Base-by-base conservation (phyloP, 2,797 vertebrate genomes). In the Enteromius afrohamiltoni region DNA sequence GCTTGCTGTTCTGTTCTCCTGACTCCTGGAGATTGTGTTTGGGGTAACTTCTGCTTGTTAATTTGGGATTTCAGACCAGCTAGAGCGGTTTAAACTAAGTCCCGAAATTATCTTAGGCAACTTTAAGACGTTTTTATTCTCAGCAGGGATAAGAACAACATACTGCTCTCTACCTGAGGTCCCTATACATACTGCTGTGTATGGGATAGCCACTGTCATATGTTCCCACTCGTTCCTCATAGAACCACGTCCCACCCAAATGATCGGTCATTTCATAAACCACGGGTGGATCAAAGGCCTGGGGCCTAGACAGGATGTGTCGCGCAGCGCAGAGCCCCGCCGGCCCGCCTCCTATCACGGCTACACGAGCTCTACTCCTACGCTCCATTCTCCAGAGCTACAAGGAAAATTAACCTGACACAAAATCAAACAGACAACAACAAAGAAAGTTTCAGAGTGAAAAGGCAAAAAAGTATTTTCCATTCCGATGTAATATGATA, bases 191-290 rank as follows among this genome's bases (percentile, higher is more conserved):
- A 92, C 95, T 96, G 92, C 95, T 95, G 80, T 91, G 93, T 7
- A 93, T 23, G 0, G 88, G 89, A 0, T 45, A 73, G 0, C 89
- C 91, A 10, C 84, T 49, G 0, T 89, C 85, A 6, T 83, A 7
- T 1, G 58, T 70, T 0, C 91, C 91, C 0, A 85, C 88, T 0
- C 67, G 77, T 7, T 95, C 95, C 0, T 93, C 90, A 37, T 96
- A 96, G 45, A 93, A 92, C 96, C 96, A 96, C 77, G 95, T 96
- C 8, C 96, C 95, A 0, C 95, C 95, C 5, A 96, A 58, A 1
- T 83, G 70, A 23, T 62, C 85, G 0, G 85, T 86, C 70, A 91
- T 88, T 88, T 96, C 96, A 6, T 93, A 96, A 55, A 96, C 88
- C 76, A 95, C 93, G 0, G 95, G 96, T 1, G 91, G 87, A 0